These are phyloP conservation scores for Ochlodes sylvanus DNA, from an alignment of 2,888 invertebrate species.

Conservation along the genomic window DNA sequence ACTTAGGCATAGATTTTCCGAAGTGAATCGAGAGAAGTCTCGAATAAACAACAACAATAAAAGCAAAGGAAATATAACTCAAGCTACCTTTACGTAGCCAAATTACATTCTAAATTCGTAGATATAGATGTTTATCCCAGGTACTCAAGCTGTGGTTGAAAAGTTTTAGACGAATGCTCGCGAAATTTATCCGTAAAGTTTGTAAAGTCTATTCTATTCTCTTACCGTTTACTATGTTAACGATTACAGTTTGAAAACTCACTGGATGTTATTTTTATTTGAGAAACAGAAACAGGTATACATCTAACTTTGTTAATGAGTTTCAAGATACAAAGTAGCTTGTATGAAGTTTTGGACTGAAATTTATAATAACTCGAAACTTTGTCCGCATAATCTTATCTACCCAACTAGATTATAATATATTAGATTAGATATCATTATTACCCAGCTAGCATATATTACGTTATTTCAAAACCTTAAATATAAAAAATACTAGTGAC, in stretches of 20 bases:
- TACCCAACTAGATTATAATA: background rate
- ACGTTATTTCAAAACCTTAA: too few relatives aligned
- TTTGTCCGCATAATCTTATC: background rate
- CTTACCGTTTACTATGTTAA: conserved; percentile 51
- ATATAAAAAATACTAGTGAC: too few relatives aligned
- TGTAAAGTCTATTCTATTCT: conserved; percentile 59
- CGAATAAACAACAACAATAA: background rate
- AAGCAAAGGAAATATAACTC: background rate
- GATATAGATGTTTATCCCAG: conserved; percentile 45
- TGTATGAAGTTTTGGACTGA: background rate
- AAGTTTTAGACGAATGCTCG: conserved; percentile 78
- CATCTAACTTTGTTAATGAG: conserved; percentile 2
- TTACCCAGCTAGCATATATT: too few relatives aligned
- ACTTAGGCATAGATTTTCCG: too few relatives aligned
- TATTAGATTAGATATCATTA: background rate
- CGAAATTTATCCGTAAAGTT: conserved; percentile 67
- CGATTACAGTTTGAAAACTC: conserved; percentile 58
- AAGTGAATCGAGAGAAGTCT: too few relatives aligned
- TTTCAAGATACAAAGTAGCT: background rate
- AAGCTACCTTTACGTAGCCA: background rate
- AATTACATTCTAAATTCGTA: conserved; percentile 25
- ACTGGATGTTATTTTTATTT: conserved; percentile 20
- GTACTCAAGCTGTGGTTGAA: conserved; percentile 64
- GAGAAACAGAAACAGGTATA: conserved; percentile 7
- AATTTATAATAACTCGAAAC: background rate